Evolutionary conservation across 2,113 vertebrate species (phyloP), one percentile per base, ranked within the genome.

Genomic region (Muntiacus reevesi): DNA sequence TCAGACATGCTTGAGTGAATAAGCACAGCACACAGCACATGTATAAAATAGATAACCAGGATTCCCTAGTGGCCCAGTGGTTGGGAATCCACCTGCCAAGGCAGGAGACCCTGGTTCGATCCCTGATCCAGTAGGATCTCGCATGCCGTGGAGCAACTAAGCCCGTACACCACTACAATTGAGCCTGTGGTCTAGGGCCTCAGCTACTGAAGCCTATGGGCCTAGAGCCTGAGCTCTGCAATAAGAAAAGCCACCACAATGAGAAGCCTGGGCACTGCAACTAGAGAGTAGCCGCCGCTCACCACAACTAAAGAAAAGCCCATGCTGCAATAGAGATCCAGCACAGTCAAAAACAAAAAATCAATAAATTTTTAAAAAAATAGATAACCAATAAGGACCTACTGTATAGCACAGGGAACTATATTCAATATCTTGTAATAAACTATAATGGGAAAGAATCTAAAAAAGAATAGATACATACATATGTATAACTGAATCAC

Each of bases 131-230:
- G 71, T 43, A 76, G 71, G 36, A 76, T 76, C 12, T 40, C 11
- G 6, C 36, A 76, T 27, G 23, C 23, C 6, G 11, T 76, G 36
- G 23, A 76, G 23, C 71, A 76, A 43, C 23, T 43, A 25, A 43
- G 71, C 71, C 71, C 1, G 0, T 76, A 23, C 6, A 7, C 40
- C 40, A 27, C 40, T 25, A 27, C 12, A 1, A 43, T 0, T 43
- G 71, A 76, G 12, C 71, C 7, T 71, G 10, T 13, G n/a, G 19
- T 40, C 67, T 13, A 71, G 67, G 19, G 71, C 71, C 71, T 43
- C 36, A 76, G 71, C 40, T 27, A 76, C 23, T 76, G 71, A 76
- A 43, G 71, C 40, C 71, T 43, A 25, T 13, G 0, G 71, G 25
- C 23, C 36, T 27, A 43, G 71, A 27, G 36, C 12, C 36, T 23